These are phyloP conservation scores for Lucifuga dentata DNA, from an alignment of 2,113 vertebrate species.

Conservation along the genomic window DNA sequence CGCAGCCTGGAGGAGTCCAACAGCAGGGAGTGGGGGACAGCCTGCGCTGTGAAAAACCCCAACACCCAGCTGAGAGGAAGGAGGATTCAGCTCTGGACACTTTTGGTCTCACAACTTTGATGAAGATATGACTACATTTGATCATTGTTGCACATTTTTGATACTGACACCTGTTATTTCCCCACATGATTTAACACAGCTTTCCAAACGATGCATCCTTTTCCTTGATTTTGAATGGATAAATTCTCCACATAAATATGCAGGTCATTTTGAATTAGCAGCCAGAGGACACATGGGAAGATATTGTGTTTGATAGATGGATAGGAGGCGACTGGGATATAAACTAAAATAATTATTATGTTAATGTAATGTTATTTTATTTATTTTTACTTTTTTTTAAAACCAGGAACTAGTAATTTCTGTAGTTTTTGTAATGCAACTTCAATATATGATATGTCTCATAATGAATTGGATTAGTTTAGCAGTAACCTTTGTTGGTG, in stretches of 20 bases:
- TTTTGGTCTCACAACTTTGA: conserved; percentile 73
- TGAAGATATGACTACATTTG: conserved; percentile 59
- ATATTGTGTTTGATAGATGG: conserved; percentile 8
- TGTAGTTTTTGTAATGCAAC: no score
- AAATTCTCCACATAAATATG: conserved; percentile 49
- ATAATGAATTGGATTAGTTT: no score
- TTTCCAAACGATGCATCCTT: conserved; percentile 43
- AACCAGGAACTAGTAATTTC: no score
- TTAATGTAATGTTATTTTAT: no score
- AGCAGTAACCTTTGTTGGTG: no score
- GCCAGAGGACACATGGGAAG: conserved; percentile 35
- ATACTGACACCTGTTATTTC: conserved; percentile 59
- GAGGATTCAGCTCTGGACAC: conserved; percentile 74
- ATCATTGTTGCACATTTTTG: conserved; percentile 61
- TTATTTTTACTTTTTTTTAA: no score
- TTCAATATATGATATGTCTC: no score
- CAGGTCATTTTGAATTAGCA: conserved; percentile 52
- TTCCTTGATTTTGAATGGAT: conserved; percentile 60
- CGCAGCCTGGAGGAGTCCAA: conserved; percentile 82
- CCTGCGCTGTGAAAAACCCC: conserved; percentile 81
- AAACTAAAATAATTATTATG: conserved; percentile 8
- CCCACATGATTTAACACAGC: conserved; percentile 46
- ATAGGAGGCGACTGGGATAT: neutral
- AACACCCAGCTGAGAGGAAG: conserved; percentile 78
- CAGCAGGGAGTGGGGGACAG: conserved; percentile 81